Evolutionary conservation across 2,797 vertebrate species (phyloP).

Genomic region (Sebastes matsubarae): DNA sequence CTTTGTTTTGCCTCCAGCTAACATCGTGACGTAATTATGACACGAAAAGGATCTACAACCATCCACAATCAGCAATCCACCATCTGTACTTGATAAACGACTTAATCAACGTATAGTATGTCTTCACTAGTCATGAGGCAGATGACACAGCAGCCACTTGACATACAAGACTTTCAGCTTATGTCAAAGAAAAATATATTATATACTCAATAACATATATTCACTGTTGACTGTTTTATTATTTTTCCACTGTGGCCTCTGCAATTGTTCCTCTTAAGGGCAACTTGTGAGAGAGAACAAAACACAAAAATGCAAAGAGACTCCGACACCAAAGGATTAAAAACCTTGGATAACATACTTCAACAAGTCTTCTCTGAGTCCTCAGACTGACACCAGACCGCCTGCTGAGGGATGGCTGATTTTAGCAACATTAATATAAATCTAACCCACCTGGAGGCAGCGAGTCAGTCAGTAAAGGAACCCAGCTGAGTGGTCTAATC

Average conservation of each 20-base stretch:
- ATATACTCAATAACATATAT: background rate
- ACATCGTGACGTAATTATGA: too few relatives aligned
- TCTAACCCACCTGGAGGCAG: slow-evolving; percentile 45
- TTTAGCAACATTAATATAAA: slow-evolving; percentile 58
- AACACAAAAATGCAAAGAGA: background rate
- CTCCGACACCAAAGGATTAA: background rate
- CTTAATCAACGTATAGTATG: background rate
- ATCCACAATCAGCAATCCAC: too few relatives aligned
- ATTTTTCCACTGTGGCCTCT: background rate
- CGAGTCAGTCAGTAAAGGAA: slow-evolving; percentile 40
- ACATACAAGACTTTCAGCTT: background rate
- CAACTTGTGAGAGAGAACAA: background rate
- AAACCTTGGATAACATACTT: slow-evolving; percentile 1
- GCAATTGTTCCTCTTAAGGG: background rate
- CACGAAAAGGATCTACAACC: too few relatives aligned
- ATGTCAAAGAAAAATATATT: background rate
- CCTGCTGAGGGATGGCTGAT: slow-evolving; percentile 35
- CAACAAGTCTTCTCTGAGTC: background rate
- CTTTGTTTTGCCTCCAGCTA: too few relatives aligned
- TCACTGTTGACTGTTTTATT: background rate
- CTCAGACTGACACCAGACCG: background rate
- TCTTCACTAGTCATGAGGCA: background rate
- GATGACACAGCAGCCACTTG: background rate
- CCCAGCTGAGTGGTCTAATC: slow-evolving; percentile 49
- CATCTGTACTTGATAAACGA: background rate